phyloP scores from a whole-genome alignment of 2,888 invertebrate species.

The Invenusta paracnida region DNA sequence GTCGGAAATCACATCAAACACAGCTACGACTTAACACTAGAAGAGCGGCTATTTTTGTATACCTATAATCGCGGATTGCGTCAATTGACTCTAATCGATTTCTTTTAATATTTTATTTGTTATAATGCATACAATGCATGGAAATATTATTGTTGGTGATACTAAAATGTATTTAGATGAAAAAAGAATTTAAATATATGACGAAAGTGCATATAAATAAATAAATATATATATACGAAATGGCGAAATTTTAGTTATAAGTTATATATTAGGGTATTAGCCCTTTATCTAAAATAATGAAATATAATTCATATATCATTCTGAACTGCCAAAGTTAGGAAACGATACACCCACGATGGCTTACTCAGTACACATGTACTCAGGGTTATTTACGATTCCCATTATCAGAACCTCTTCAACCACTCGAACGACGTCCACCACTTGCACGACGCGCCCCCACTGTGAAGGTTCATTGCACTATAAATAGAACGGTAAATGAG shows the following conservation, averaged over 20 bases:
- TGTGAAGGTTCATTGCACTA: neutral
- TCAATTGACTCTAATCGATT: no score
- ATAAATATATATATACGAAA: no score
- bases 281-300: no score
- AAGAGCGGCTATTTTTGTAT: no score
- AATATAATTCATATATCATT: neutral
- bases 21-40: no score
- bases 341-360: neutral
- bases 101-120: no score
- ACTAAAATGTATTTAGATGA: neutral
- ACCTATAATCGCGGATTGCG: neutral
- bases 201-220: neutral
- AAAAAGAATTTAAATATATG: neutral
- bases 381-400: neutral
- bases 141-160: neutral
- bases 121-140: neutral
- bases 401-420: neutral
- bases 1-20: no score
- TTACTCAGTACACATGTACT: neutral
- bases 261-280: no score
- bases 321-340: neutral
- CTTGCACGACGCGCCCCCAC: neutral
- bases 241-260: no score
- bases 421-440: neutral
- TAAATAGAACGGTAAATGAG: neutral